Percentiles rank a stretch among this genome's conserved stretches.
These are phyloP conservation scores for Nomada ruficornis DNA, from an alignment of 2,888 invertebrate species.

Conservation along the genomic window DNA sequence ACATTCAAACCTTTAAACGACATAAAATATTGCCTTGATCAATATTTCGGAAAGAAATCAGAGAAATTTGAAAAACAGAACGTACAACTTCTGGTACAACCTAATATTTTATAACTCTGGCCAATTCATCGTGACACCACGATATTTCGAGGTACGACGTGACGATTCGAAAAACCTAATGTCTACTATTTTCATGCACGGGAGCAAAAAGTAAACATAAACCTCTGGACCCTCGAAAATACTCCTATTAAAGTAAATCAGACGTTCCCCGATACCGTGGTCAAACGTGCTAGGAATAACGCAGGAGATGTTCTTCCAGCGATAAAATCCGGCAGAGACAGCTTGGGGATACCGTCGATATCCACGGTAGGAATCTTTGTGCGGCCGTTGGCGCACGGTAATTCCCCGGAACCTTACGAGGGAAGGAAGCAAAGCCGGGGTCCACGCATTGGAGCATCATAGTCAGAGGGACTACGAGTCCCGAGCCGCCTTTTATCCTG, in stretches of 20 bases:
- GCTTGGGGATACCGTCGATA: slow-evolving; percentile 32
- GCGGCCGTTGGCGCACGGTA: slow-evolving; percentile 46
- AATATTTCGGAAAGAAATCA: no score
- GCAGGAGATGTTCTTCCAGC: slow-evolving; percentile 40
- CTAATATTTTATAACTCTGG: not conserved
- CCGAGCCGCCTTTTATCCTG: slow-evolving; percentile 72
- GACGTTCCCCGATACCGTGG: slow-evolving; percentile 12
- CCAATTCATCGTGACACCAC: not conserved
- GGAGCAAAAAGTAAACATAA: not conserved
- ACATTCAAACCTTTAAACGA: no score
- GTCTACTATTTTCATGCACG: not conserved
- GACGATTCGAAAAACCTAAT: slow-evolving; percentile 1
- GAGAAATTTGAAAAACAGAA: no score
- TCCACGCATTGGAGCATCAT: slow-evolving; percentile 44
- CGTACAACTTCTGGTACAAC: no score
- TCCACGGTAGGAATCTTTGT: slow-evolving; percentile 42
- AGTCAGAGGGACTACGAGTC: slow-evolving; percentile 63
- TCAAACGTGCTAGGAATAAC: slow-evolving; percentile 37
- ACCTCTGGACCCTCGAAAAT: slow-evolving; percentile 14
- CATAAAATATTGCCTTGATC: no score
- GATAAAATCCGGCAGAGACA: slow-evolving; percentile 51
- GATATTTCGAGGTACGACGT: not conserved
- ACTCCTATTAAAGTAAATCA: slow-evolving; percentile 45
- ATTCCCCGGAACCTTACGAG: slow-evolving; percentile 50
- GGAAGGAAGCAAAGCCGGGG: slow-evolving; percentile 23